phyloP scores from a whole-genome alignment of 2,113 vertebrate genomes.

The Mirounga angustirostris region DNA sequence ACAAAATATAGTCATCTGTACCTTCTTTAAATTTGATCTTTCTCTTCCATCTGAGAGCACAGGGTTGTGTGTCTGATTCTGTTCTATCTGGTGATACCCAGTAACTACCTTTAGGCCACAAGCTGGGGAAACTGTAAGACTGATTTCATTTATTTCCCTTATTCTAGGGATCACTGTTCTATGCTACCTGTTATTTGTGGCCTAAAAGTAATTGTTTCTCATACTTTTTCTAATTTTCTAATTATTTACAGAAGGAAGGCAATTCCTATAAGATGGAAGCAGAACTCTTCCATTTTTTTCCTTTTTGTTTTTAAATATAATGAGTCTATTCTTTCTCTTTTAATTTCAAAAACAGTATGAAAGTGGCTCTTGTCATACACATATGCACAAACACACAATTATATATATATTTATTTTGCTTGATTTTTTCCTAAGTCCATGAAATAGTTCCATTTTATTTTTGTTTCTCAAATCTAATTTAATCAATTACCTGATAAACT shows the following conservation, averaged over 20 bases:
- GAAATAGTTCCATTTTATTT: background rate
- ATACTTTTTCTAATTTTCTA: background rate
- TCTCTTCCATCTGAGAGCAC: background rate
- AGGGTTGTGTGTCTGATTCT: background rate
- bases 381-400: background rate
- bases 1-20: background rate
- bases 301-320: background rate
- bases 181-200: background rate
- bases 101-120: background rate
- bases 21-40: background rate
- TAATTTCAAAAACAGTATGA: background rate
- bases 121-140: background rate
- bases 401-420: background rate
- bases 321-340: background rate
- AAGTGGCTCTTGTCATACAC: fast-evolving
- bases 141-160: background rate
- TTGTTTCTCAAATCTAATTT: background rate
- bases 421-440: background rate
- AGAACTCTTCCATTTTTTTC: background rate
- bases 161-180: background rate
- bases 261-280: background rate
- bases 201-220: background rate
- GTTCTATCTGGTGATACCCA: background rate
- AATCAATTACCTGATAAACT: background rate
- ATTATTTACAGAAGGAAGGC: background rate